Percentiles rank a stretch among this genome's conserved stretches.
Conservation (phyloP, 2,888 invertebrate species). For the Ochlodes sylvanus region DNA sequence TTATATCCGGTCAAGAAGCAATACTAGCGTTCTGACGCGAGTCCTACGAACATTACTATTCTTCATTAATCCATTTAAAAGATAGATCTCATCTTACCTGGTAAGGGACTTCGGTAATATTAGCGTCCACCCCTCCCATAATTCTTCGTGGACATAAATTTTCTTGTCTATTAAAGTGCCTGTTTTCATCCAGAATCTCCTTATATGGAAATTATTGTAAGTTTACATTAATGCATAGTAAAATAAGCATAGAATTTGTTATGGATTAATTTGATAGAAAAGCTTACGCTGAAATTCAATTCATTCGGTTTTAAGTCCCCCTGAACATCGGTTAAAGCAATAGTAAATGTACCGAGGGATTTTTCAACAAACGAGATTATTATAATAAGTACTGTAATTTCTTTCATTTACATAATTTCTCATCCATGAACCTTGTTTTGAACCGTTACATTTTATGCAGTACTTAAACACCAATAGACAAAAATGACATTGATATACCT, state of each 20-base stretch:
- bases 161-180: not conserved
- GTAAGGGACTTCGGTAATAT: not conserved
- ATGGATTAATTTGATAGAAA: not conserved
- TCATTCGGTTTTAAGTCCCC: not conserved
- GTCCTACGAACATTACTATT: too few species aligned
- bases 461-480: too few species aligned
- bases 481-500: too few species aligned
- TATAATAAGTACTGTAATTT: too few species aligned
- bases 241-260: not conserved
- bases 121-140: not conserved
- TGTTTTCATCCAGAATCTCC: not conserved
- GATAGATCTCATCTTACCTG: not conserved
- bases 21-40: too few species aligned
- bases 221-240: not conserved
- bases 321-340: not conserved
- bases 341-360: not conserved
- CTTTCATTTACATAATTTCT: too few species aligned
- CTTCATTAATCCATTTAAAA: too few species aligned
- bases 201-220: not conserved
- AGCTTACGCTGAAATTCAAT: constrained; percentile 1
- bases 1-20: too few species aligned
- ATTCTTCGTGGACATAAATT: not conserved
- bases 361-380: too few species aligned
- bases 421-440: too few species aligned
- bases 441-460: too few species aligned